Percentiles rank a stretch among this genome's conserved stretches.
Conservation (phyloP, 2,888 invertebrate genomes). For the Drosophila nr. perissopoda region DNA sequence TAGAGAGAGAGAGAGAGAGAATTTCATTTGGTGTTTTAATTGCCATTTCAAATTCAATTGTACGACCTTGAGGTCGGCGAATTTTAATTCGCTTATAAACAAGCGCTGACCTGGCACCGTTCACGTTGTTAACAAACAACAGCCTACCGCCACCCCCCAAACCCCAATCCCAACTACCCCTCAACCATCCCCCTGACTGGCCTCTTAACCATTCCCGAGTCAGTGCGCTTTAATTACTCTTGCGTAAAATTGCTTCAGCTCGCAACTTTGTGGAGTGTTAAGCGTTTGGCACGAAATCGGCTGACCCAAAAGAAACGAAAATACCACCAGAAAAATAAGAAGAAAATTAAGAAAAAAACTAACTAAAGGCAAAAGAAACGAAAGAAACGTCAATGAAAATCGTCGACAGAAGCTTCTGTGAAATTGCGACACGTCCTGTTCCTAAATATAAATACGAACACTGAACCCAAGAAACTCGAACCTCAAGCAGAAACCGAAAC, state of each 20-base stretch:
- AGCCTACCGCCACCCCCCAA: conserved; percentile 5
- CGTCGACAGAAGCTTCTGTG: conserved; percentile 38
- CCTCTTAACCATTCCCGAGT: conserved; percentile 1
- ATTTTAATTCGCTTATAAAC: conserved; percentile 55
- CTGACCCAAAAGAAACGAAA: conserved; percentile 49
- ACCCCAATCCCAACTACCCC: neutral
- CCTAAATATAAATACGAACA: conserved; percentile 37
- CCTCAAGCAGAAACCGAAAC: conserved; percentile 12
- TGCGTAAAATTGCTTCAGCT: conserved; percentile 81
- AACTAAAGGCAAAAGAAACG: conserved; percentile 10
- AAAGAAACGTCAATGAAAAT: conserved; percentile 49
- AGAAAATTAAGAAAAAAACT: conserved; percentile 7
- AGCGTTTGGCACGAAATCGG: conserved; percentile 73
- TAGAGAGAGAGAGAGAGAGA: conserved; percentile 3
- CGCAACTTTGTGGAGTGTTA: conserved; percentile 81
- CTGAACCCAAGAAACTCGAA: conserved; percentile 10
- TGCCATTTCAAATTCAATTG: conserved; percentile 60
- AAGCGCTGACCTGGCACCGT: conserved; percentile 53
- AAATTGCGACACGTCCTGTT: conserved; percentile 46
- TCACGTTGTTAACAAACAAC: conserved; percentile 51
- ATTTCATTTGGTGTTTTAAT: conserved; percentile 51
- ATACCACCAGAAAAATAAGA: conserved; percentile 9
- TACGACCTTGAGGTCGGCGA: conserved; percentile 49
- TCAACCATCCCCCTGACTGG: neutral
- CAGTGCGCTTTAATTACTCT: conserved; percentile 78